Percentiles rank a stretch among this genome's conserved stretches.
phyloP scores from a whole-genome alignment of 2,113 vertebrate species.

The Odocoileus hemionus region DNA sequence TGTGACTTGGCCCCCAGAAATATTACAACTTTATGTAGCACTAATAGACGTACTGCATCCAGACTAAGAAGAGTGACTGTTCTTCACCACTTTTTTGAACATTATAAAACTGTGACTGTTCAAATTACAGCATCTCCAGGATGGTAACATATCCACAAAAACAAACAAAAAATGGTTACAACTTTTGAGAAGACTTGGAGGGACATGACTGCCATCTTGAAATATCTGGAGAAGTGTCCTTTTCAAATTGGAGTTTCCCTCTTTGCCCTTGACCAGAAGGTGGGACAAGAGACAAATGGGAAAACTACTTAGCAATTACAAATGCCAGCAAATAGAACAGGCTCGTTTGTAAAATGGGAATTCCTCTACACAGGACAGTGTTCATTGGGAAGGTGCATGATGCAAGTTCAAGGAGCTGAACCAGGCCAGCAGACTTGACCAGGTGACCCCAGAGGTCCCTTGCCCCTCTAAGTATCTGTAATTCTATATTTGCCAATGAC shows the following conservation, averaged over 20 bases:
- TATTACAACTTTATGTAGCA: not conserved
- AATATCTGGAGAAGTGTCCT: not conserved
- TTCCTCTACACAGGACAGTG: not conserved
- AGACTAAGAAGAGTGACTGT: not conserved
- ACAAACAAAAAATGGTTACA: not conserved
- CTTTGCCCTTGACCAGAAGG: not conserved
- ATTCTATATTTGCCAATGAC: not conserved
- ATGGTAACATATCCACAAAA: not conserved
- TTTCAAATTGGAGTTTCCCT: not conserved
- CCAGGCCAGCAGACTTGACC: too few relatives aligned
- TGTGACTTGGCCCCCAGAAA: not conserved
- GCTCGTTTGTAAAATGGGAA: not conserved
- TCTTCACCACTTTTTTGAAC: not conserved
- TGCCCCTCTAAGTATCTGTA: not conserved
- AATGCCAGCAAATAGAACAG: not conserved
- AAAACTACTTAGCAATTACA: not conserved
- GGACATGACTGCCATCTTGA: fast-evolving
- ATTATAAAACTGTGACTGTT: not conserved
- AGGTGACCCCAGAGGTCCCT: not conserved
- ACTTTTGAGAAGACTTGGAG: not conserved
- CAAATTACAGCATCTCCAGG: not conserved
- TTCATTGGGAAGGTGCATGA: not conserved
- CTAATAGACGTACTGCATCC: fast-evolving
- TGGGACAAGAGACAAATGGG: too few relatives aligned
- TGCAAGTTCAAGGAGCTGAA: too few relatives aligned